Evolutionary conservation across 2,888 invertebrate genomes (phyloP), one percentile per base, ranked within the genome.

Genomic region (Cephus pulcher): DNA sequence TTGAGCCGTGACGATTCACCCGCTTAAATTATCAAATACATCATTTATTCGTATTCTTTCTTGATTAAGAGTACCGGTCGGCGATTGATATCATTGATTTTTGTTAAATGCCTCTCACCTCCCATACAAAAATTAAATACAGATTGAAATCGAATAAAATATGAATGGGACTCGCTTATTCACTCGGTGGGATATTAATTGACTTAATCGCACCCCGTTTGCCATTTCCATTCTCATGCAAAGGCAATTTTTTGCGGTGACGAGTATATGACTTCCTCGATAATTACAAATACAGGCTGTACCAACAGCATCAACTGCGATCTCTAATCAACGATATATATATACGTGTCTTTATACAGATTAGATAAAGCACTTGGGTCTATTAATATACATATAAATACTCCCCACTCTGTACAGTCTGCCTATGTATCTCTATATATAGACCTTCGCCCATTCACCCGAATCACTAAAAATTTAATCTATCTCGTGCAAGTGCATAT

Each of bases 151-250:
- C 23, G 23, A 23, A 9, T 23, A 56, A 56, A 23, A 56, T 56
- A 56, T 9, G 56, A 56, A 56, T 56, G 23, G 6, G 37, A 88
- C 86, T 88, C 89, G 86, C 88, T 88, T 89, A 88, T 90, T 89
- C 87, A 87, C 87, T 85, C 86, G 85, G 81, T 84, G 80, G 84
- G 83, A 83, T 84, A 88, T 88, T 88, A 90, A 90, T 89, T 90
- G 88, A 89, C 88, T 87, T 80, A 81, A 82, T 84, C 81, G 84
- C 86, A 89, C 89, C 9, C 56, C 90, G 90, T 90, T 90, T 89
- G 88, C 87, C 84, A 88, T 88, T 88, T 89, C 86, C 87, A 90
- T 89, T 88, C 85, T 88, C 88, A 90, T 90, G 90, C 90, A 88
- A 87, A 84, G 85, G 81, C 23, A 78, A 78, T 84, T 86, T 86